phyloP scores from a whole-genome alignment of 2,113 vertebrate species.

The Herpetotheres cachinnans region DNA sequence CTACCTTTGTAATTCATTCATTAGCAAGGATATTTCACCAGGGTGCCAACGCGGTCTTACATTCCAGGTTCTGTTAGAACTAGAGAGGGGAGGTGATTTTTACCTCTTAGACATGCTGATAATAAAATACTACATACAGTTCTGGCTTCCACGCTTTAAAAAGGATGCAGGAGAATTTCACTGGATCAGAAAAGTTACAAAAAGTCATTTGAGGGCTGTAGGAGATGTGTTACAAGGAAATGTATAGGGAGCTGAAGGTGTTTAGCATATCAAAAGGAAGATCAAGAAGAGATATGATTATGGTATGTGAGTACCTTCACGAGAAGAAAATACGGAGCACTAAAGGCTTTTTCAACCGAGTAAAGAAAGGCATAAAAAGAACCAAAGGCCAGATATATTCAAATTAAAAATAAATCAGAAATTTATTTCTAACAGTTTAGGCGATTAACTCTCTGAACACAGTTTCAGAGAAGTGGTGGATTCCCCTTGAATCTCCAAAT shows the following conservation, averaged over 20 bases:
- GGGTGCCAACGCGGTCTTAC: constrained; percentile 54
- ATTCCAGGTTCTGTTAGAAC: constrained; percentile 63
- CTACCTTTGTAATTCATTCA: constrained; percentile 63
- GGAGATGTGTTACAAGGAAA: constrained; percentile 46
- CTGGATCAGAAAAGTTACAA: constrained; percentile 66
- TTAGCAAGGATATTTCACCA: constrained; percentile 66
- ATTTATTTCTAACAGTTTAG: background rate
- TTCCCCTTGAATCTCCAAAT: background rate
- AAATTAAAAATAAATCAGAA: constrained; percentile 54
- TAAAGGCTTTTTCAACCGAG: constrained; percentile 27
- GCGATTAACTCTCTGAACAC: constrained; percentile 1
- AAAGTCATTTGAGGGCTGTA: constrained; percentile 62
- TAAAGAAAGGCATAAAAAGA: constrained; percentile 49
- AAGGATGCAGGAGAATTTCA: constrained; percentile 51
- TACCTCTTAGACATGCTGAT: constrained; percentile 58
- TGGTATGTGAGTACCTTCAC: constrained; percentile 25
- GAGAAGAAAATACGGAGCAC: constrained; percentile 16
- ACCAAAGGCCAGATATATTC: constrained; percentile 36
- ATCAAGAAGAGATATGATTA: constrained; percentile 52
- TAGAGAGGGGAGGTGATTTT: constrained; percentile 61
- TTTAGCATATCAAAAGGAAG: constrained; percentile 62
- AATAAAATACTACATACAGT: constrained; percentile 60
- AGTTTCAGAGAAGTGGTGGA: background rate
- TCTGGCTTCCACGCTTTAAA: constrained; percentile 49
- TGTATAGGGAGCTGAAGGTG: constrained; percentile 27